Conservation (phyloP, 2,113 vertebrate species). For the Semicossyphus pulcher region DNA sequence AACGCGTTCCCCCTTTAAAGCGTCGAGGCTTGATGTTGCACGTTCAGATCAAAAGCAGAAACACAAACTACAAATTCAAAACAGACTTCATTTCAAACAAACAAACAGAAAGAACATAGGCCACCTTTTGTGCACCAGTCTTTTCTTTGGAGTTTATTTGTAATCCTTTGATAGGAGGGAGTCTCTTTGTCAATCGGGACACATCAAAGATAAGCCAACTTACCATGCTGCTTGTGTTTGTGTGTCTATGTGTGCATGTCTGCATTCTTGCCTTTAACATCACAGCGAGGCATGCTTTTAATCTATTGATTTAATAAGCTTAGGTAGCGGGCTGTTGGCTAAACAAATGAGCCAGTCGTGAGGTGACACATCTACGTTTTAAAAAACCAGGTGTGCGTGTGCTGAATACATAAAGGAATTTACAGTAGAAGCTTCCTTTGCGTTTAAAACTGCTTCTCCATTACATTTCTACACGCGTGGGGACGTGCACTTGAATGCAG, state of each 20-base stretch:
- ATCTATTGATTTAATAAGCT: slow-evolving; percentile 62
- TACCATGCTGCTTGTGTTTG: slow-evolving; percentile 69
- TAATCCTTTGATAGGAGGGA: slow-evolving; percentile 72
- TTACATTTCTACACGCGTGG: not conserved
- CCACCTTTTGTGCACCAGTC: slow-evolving; percentile 59
- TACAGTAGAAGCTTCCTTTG: not conserved
- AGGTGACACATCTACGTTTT: slow-evolving; percentile 14
- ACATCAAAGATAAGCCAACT: slow-evolving; percentile 74
- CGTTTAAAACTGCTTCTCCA: not conserved
- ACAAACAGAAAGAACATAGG: slow-evolving; percentile 45
- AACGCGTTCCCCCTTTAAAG: slow-evolving; percentile 23
- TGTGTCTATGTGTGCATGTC: slow-evolving; percentile 41
- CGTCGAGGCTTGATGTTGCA: slow-evolving; percentile 22
- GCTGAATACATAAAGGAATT: slow-evolving; percentile 17
- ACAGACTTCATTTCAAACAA: slow-evolving; percentile 53
- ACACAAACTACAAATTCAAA: slow-evolving; percentile 51
- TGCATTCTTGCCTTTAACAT: slow-evolving; percentile 50
- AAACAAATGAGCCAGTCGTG: slow-evolving; percentile 57
- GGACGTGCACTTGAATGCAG: not conserved
- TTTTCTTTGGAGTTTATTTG: slow-evolving; percentile 71
- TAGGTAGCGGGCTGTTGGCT: slow-evolving; percentile 55
- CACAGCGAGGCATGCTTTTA: slow-evolving; percentile 48
- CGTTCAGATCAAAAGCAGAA: slow-evolving; percentile 58
- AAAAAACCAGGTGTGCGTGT: slow-evolving; percentile 9
- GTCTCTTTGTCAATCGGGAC: slow-evolving; percentile 68